Evolutionary conservation across 2,797 vertebrate species (phyloP), one percentile per base, ranked within the genome.

Genomic region (Loris lydekkerianus): DNA sequence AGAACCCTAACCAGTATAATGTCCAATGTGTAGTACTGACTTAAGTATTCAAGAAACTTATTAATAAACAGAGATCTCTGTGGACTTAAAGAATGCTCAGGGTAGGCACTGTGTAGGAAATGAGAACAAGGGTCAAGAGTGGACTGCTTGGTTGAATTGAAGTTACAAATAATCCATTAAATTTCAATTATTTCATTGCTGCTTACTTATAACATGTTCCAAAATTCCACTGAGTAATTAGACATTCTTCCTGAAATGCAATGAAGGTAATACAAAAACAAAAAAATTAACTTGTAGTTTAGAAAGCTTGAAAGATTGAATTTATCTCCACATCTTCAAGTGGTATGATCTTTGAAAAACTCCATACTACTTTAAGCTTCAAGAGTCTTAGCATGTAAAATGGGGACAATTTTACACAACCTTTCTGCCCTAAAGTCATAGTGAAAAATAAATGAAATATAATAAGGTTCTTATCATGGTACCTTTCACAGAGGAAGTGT

Each of bases 321-420:
- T 34, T 94, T 11, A 23, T 61, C 69, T 67, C 53, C n/a, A 87
- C 31, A 29, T 84, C 21, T 60, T 84, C 43, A 40, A 89, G 67
- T 25, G 75, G 56, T 85, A 67, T 23, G 40, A 86, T 53, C 34
- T 86, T 89, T 7, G 61, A 93, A 23, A 93, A 91, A 95, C 1
- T 69, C 6, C 65, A 67, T 21, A 89, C n/a, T 65, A 83, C 31
- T 88, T 73, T 78, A 88, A 93, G 27, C 14, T 27, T 90, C 63
- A 27, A 31, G 60, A 87, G 46, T 93, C 37, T 94, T 88, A 88
- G 49, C 87, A 75, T 81, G 23, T 84, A 92, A 91, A 86, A 69
- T 46, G 25, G 34, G 17, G 34, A 70, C 77, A 73, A 77, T 0
- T 78, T 6, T 34, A 94, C 11, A 49, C 9, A 81, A 40, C 21